These are phyloP conservation scores for Melieria omissa DNA, from an alignment of 2,888 invertebrate genomes.

Conservation along the genomic window DNA sequence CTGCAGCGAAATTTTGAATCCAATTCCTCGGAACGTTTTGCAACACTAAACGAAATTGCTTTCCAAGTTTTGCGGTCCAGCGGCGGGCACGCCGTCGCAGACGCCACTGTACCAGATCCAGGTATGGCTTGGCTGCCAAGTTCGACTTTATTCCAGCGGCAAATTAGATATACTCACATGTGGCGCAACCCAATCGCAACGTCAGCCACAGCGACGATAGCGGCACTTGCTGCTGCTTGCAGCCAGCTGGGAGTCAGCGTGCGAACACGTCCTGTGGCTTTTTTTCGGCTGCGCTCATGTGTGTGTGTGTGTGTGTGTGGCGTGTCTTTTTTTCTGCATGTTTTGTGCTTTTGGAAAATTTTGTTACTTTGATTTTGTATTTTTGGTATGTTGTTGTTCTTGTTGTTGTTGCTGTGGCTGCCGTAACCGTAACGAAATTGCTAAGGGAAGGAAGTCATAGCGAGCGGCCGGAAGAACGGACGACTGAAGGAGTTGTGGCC, in stretches of 20 bases:
- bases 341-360: slow-evolving; percentile 1
- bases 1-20: neutral
- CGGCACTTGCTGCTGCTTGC: neutral
- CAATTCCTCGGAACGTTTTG: slow-evolving; percentile 33
- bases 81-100: neutral
- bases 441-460: neutral
- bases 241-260: too few species aligned
- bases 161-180: slow-evolving; percentile 1
- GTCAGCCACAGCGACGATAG: neutral
- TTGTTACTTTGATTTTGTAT: slow-evolving; percentile 8
- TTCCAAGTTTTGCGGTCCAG: slow-evolving; percentile 20
- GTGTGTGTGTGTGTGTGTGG: neutral
- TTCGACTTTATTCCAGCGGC: slow-evolving; percentile 3
- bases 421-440: neutral
- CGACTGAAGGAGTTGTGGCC: slow-evolving; percentile 2
- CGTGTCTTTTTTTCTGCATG: neutral
- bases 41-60: slow-evolving; percentile 41
- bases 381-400: neutral
- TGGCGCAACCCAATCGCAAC: neutral
- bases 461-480: neutral
- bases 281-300: neutral
- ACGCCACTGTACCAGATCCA: neutral
- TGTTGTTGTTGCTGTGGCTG: neutral
- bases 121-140: neutral
- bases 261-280: neutral